Percentiles rank a stretch among this genome's conserved stretches.
phyloP scores from a whole-genome alignment of 2,888 invertebrate genomes.

The Allolobophora icterica region DNA sequence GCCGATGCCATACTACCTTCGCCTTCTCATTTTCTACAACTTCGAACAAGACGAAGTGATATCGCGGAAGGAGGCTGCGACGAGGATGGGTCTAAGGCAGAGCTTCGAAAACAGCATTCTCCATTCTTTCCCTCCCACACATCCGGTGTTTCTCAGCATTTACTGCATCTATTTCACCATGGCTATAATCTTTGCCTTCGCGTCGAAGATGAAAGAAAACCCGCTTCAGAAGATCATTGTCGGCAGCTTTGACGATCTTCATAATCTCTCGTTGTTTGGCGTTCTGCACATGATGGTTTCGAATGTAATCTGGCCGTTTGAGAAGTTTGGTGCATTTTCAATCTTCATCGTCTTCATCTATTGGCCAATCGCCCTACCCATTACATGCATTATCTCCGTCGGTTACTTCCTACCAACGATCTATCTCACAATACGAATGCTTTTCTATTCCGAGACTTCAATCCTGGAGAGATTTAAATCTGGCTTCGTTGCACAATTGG shows the following conservation, averaged over 20 bases:
- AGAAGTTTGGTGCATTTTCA: slow-evolving; percentile 54
- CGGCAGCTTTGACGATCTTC: slow-evolving; percentile 57
- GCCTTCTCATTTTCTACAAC: slow-evolving; percentile 58
- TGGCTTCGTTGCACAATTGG: too few species aligned
- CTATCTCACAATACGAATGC: slow-evolving; percentile 56
- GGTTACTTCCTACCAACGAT: slow-evolving; percentile 59
- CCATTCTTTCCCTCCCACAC: slow-evolving; percentile 49
- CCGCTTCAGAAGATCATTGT: slow-evolving; percentile 49
- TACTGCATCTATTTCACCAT: slow-evolving; percentile 55
- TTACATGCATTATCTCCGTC: slow-evolving; percentile 52
- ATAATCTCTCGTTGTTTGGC: slow-evolving; percentile 54
- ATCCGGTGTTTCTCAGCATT: slow-evolving; percentile 56
- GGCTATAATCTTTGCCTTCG: slow-evolving; percentile 55
- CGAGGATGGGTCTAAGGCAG: slow-evolving; percentile 47
- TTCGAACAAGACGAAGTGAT: slow-evolving; percentile 57
- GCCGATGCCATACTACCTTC: slow-evolving; percentile 58
- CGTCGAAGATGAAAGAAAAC: slow-evolving; percentile 47
- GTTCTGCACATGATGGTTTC: slow-evolving; percentile 55
- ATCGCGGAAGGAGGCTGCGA: slow-evolving; percentile 48
- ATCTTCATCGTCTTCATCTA: slow-evolving; percentile 55
- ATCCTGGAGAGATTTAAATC: slow-evolving; percentile 30
- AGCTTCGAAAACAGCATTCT: slow-evolving; percentile 52
- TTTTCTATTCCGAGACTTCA: slow-evolving; percentile 52
- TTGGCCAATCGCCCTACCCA: slow-evolving; percentile 53
- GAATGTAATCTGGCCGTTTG: slow-evolving; percentile 59